Evolutionary conservation across 1,140 invertebrate genomes (phyloP).

Genomic region (Pectinophora gossypiella): DNA sequence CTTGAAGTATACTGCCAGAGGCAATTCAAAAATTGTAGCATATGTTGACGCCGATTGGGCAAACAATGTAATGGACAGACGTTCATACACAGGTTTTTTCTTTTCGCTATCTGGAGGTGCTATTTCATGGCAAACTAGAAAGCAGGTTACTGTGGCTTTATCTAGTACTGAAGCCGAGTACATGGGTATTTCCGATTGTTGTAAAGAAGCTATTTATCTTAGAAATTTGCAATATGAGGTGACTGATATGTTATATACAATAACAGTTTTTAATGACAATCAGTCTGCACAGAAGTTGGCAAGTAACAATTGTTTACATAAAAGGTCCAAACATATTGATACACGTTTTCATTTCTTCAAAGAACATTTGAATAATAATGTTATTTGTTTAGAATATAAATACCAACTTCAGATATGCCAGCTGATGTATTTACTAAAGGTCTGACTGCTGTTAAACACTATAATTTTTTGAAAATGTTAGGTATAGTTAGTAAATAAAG

Average conservation of each 20-base stretch:
- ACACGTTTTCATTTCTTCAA: constrained; percentile 19
- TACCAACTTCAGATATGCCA: constrained; percentile 4
- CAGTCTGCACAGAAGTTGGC: constrained; percentile 17
- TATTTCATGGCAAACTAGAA: constrained; percentile 18
- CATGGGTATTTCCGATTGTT: constrained; percentile 11
- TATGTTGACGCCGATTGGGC: constrained; percentile 20
- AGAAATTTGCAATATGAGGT: constrained; percentile 19
- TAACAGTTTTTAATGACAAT: constrained; percentile 22
- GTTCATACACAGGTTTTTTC: constrained; percentile 17
- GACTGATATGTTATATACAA: constrained; percentile 12
- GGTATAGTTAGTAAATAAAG: no score
- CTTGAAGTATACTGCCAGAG: constrained; percentile 1
- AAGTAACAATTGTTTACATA: constrained; percentile 18
- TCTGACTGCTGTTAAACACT: not conserved
- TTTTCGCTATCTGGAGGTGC: constrained; percentile 13
- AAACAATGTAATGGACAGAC: constrained; percentile 15
- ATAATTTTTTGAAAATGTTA: not conserved
- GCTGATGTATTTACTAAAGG: constrained; percentile 12
- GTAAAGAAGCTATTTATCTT: constrained; percentile 22
- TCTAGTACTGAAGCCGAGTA: constrained; percentile 5
- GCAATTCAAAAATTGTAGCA: not conserved
- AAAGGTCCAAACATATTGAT: constrained; percentile 21
- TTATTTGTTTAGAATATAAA: not conserved
- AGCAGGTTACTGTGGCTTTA: constrained; percentile 13
- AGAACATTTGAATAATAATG: constrained; percentile 7